Conservation (phyloP, 2,797 vertebrate genomes). For the Thalassophryne amazonica region DNA sequence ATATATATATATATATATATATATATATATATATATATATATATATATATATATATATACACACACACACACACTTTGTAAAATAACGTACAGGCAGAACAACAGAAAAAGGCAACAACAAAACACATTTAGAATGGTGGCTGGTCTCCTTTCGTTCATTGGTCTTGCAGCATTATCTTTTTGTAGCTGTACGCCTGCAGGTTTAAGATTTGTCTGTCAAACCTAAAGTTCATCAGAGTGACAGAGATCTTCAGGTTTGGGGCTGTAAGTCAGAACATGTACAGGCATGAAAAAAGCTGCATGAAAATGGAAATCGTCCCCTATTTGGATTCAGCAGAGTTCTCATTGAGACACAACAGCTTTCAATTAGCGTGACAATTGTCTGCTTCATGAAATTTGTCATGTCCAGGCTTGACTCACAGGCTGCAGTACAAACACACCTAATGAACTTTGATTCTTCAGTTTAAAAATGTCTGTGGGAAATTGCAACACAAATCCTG, state of each 20-base stretch:
- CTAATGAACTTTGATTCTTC: background rate
- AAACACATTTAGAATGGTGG: too few relatives aligned
- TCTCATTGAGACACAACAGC: slow-evolving; percentile 14
- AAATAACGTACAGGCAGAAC: too few relatives aligned
- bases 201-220: background rate
- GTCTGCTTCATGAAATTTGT: slow-evolving; percentile 22
- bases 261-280: slow-evolving; percentile 35
- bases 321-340: background rate
- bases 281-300: slow-evolving; percentile 5
- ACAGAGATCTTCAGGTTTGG: slow-evolving; percentile 1
- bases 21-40: too few relatives aligned
- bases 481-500: background rate
- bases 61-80: too few relatives aligned
- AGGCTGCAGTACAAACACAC: slow-evolving; percentile 24
- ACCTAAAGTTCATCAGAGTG: background rate
- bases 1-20: too few relatives aligned
- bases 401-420: slow-evolving; percentile 41
- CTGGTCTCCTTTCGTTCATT: background rate
- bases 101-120: too few relatives aligned
- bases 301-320: slow-evolving; percentile 16
- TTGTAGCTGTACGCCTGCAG: background rate
- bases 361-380: slow-evolving; percentile 52
- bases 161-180: background rate
- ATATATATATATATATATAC: too few relatives aligned
- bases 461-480: background rate